phyloP scores from a whole-genome alignment of 2,113 vertebrate genomes.

The Zapus hudsonius region DNA sequence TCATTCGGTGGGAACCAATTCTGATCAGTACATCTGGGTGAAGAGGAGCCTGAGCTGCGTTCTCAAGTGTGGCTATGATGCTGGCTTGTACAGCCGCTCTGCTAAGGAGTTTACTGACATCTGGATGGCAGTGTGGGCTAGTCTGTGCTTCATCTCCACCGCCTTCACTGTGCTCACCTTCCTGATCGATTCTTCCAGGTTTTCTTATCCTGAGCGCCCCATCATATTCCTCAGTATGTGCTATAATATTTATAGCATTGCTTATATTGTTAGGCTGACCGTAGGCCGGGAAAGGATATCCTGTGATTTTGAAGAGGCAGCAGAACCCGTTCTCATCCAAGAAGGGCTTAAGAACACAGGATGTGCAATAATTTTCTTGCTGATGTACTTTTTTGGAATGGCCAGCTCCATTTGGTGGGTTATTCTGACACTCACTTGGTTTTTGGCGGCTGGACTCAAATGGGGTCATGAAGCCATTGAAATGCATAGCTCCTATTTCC shows the following conservation, averaged over 20 bases:
- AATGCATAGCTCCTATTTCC: conserved; percentile 99
- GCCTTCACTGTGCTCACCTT: conserved; percentile 98
- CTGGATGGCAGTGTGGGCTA: conserved; percentile 99
- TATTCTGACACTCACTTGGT: conserved; percentile 98
- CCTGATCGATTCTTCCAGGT: conserved; percentile 96
- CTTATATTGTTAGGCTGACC: conserved; percentile 97
- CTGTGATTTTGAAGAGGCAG: conserved; percentile 97
- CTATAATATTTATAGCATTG: conserved; percentile 99
- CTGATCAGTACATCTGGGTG: conserved; percentile 96
- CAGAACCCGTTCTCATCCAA: conserved; percentile 96
- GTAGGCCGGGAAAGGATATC: conserved; percentile 98
- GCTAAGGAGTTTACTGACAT: conserved; percentile 98
- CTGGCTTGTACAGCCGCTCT: conserved; percentile 93
- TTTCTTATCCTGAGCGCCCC: conserved; percentile 97
- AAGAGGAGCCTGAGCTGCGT: conserved; percentile 94
- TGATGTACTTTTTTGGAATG: conserved; percentile 99
- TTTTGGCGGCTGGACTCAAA: conserved; percentile 97
- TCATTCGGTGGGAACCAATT: conserved; percentile 89
- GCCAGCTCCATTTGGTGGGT: conserved; percentile 99
- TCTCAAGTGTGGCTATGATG: conserved; percentile 96
- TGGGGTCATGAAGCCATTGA: conserved; percentile 99
- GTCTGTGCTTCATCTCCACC: conserved; percentile 97
- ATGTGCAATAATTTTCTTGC: conserved; percentile 99
- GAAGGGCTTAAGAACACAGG: conserved; percentile 99
- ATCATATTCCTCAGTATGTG: conserved; percentile 99